Evolutionary conservation across 2,888 invertebrate species (phyloP), one percentile per base, ranked within the genome.

Genomic region (Acanthococcus lagerstroemiae): DNA sequence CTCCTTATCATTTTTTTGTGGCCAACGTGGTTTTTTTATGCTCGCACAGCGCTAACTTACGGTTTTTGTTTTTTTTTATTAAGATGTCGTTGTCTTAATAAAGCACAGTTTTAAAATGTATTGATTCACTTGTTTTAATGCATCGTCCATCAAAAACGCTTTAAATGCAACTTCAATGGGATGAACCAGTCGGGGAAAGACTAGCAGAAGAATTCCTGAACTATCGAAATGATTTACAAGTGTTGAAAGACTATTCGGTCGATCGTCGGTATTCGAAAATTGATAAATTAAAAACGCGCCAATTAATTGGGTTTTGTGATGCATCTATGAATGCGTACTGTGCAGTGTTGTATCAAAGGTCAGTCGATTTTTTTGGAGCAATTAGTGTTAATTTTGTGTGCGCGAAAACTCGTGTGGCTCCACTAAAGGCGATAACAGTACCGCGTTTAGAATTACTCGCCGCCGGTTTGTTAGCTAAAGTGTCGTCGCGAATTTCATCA

Each of bases 151-250:
- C n/a, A n/a, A n/a, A n/a, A n/a, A n/a, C n/a, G n/a, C n/a, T n/a
- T n/a, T n/a, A n/a, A n/a, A n/a, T n/a, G n/a, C n/a, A n/a, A n/a
- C n/a, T n/a, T n/a, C n/a, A 65, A 26, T 73, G 71, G 72, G 71
- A 73, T 65, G 70, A 71, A 24, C 45, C 61, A 17, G 25, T 71
- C 4, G 63, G 67, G 25, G 30, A 56, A 21, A 15, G 4, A 15
- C 21, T 66, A 17, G 9, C 17, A 46, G 2, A 19, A 12, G 21
- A 26, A 12, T 55, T 24, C 25, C 26, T 22, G 21, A 27, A 19
- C 12, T 67, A 56, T 27, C 22, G 25, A 24, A 12, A 21, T 17
- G 60, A 44, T n/a, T 24, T 55, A 26, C 56, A 12, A 46, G 45
- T 17, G 58, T 55, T 52, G 54, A 50, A 17, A 17, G 4, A 22